Conservation (phyloP, 2,797 vertebrate species). For the Nyctalus aviator region DNA sequence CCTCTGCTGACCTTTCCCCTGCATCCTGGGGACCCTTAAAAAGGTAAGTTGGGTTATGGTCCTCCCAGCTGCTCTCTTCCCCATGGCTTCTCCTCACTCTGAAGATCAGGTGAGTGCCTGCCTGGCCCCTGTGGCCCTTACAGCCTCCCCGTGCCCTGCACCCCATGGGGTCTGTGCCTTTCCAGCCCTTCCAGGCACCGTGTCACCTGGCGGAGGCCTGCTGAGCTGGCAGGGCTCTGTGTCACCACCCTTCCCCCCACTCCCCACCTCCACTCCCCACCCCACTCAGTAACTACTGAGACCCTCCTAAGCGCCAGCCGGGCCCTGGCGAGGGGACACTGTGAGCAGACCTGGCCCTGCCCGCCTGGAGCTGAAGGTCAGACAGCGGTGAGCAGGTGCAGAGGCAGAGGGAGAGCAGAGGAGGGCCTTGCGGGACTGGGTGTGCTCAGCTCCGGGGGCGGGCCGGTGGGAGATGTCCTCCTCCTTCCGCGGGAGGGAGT, state of each 20-base stretch:
- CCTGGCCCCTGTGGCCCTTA: background rate
- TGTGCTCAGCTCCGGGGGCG: background rate
- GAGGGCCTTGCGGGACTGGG: background rate
- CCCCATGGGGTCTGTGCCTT: background rate
- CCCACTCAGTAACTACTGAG: background rate
- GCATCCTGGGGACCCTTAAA: background rate
- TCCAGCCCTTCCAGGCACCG: background rate
- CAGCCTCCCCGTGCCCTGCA: fast-evolving
- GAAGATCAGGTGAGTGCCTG: background rate
- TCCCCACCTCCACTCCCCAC: no score
- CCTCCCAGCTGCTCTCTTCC: background rate
- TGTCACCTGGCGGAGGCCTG: background rate
- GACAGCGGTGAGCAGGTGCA: background rate
- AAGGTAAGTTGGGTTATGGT: background rate
- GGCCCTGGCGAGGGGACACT: fast-evolving
- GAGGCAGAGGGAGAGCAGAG: background rate
- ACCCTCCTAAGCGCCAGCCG: background rate
- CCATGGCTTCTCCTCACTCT: background rate
- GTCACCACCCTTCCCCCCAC: background rate
- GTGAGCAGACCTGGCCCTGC: background rate
- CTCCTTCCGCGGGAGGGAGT: no score
- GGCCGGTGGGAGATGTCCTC: background rate
- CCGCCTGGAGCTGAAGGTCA: fast-evolving
- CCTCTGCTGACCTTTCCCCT: background rate
- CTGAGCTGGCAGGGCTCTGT: fast-evolving